phyloP scores from a whole-genome alignment of 2,888 invertebrate species.

The Dromius quadrimaculatus region DNA sequence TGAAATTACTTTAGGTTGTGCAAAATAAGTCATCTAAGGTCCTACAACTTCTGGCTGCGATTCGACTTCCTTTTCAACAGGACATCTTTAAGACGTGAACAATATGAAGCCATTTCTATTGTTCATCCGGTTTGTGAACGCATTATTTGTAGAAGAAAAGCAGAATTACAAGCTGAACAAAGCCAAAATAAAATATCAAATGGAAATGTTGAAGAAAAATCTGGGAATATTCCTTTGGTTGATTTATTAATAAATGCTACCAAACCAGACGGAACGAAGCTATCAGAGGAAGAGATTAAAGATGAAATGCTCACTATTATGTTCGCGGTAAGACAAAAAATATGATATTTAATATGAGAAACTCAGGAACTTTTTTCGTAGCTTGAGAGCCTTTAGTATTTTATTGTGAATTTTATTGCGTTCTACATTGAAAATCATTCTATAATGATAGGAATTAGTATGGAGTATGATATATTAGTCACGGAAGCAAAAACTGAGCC shows the following conservation, averaged over 20 bases:
- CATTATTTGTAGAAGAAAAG: constrained; percentile 55
- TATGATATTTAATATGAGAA: too few relatives aligned
- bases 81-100: constrained; percentile 55
- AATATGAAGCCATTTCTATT: constrained; percentile 55
- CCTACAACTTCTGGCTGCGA: constrained; percentile 57
- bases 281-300: constrained; percentile 57
- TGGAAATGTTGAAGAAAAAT: not conserved
- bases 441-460: too few relatives aligned
- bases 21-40: constrained; percentile 53
- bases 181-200: constrained; percentile 4
- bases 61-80: constrained; percentile 56
- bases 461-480: too few relatives aligned
- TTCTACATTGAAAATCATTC: too few relatives aligned
- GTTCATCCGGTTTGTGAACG: constrained; percentile 56
- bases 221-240: constrained; percentile 47
- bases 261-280: constrained; percentile 54
- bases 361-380: too few relatives aligned
- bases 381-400: too few relatives aligned
- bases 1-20: constrained; percentile 54
- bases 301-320: constrained; percentile 59
- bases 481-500: too few relatives aligned
- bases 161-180: constrained; percentile 52
- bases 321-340: constrained; percentile 59
- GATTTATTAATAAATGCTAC: constrained; percentile 55
- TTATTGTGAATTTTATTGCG: too few relatives aligned